Evolutionary conservation across 2,113 vertebrate species (phyloP), one percentile per base, ranked within the genome.

Genomic region (Lophotis ruficrista): DNA sequence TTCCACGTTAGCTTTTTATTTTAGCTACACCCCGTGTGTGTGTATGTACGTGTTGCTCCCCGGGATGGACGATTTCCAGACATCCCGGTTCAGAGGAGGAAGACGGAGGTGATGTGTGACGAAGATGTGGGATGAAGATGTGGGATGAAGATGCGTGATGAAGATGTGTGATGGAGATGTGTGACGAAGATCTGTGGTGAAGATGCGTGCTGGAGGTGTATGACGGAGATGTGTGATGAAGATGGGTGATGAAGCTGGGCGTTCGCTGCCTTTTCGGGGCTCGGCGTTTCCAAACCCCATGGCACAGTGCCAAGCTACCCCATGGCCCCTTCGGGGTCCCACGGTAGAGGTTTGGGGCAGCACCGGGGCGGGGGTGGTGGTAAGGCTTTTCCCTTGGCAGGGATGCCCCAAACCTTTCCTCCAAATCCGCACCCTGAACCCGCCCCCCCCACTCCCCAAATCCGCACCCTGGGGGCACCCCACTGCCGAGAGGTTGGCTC

Each of bases 221-320:
- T 43, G 41, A 43, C 41, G 15, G 41, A 43, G 56, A 21, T 27
- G 57, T 21, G 48, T 5, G 48, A 14, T 12, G 35, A 14, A 6
- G 45, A 18, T 18, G 56, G 11, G 35, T 4, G 47, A 14, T 10
- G 41, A 12, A 58, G 14, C 38, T 0, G 2, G 18, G 5, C 1
- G 2, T 31, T 47, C 12, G 3, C 48, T 18, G 33, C 21, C 21
- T 10, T 48, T 51, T 22, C 2, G 22, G 79, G 43, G 28, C 60
- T 77, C 45, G 1, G 38, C 3, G 0, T 18, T 41, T 33, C 83
- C 75, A 60, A 47, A 1, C 7, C n/a, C 41, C 21, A 3, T 0
- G 50, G 19, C 11, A 9, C 2, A 9, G 41, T 4, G 10, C 37
- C 45, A 16, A 21, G 41, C 4, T 24, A 2, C 33, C 51, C 61